Percentiles rank a stretch among this genome's conserved stretches.
Evolutionary conservation across 2,888 invertebrate species (phyloP).

Genomic region (Digitonthophagus gazella): DNA sequence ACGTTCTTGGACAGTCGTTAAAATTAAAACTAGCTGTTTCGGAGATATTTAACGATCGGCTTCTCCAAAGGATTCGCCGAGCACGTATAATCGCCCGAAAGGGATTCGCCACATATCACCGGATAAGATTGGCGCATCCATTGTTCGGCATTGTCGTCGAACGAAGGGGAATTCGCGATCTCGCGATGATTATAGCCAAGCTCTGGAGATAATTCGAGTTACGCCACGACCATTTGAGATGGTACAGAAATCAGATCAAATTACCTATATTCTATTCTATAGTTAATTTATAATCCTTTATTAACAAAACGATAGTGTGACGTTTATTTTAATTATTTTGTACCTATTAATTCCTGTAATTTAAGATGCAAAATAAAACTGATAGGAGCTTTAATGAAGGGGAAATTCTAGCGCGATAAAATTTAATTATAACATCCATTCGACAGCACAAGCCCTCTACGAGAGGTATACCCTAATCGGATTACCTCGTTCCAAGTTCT

Average conservation of each 20-base stretch:
- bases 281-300: too few relatives aligned
- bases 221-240: background rate
- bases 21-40: slow-evolving; percentile 18
- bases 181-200: background rate
- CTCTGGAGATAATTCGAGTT: background rate
- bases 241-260: background rate
- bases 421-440: background rate
- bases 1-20: slow-evolving; percentile 14
- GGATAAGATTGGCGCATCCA: slow-evolving; percentile 17
- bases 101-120: slow-evolving; percentile 11
- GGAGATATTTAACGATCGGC: slow-evolving; percentile 15
- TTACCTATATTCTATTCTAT: too few relatives aligned
- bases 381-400: background rate
- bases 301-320: too few relatives aligned
- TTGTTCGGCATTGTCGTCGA: slow-evolving; percentile 13
- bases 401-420: background rate
- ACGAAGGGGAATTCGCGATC: background rate
- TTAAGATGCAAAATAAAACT: too few relatives aligned
- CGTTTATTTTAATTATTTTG: too few relatives aligned
- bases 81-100: background rate
- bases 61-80: slow-evolving; percentile 3
- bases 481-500: background rate
- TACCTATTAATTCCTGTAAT: too few relatives aligned
- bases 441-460: background rate
- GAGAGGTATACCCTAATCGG: background rate